Conservation (phyloP, 1,140 invertebrate species). For the Chelonus insularis region DNA sequence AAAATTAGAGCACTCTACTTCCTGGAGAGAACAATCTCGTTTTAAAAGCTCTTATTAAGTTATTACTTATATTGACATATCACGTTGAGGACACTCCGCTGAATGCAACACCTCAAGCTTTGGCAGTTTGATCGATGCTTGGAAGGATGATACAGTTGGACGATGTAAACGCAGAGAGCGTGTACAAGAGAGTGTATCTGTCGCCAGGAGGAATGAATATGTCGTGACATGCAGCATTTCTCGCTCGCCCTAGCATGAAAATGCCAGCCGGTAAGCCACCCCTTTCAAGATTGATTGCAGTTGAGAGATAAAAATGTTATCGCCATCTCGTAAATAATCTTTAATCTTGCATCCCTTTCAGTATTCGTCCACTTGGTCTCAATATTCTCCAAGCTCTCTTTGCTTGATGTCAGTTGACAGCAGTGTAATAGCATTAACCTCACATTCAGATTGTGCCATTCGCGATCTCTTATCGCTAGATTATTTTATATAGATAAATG, state of each 20-base stretch:
- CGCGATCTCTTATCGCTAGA: conserved; percentile 53
- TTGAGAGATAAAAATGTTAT: conserved; percentile 57
- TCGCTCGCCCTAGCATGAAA: conserved; percentile 54
- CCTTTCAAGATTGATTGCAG: conserved; percentile 56
- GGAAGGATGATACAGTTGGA: no score
- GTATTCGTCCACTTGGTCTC: no score
- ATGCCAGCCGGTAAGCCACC: conserved; percentile 44
- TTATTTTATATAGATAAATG: conserved; percentile 59
- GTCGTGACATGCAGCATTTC: conserved; percentile 57
- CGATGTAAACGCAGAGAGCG: no score
- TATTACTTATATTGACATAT: no score
- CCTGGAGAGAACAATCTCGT: no score
- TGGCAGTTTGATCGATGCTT: no score
- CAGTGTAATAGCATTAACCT: conserved; percentile 26
- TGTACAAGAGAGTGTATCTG: conserved; percentile 10
- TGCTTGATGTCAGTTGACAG: not conserved
- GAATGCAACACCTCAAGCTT: no score
- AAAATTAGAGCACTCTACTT: no score
- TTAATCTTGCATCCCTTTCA: conserved; percentile 47
- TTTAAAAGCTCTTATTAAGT: no score
- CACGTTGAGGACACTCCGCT: no score
- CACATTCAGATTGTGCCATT: conserved; percentile 31
- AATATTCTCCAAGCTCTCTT: not conserved
- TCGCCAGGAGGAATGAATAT: conserved; percentile 54
- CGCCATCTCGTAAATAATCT: conserved; percentile 58